Conservation (phyloP, 2,113 vertebrate species). For the Heliornis fulica region DNA sequence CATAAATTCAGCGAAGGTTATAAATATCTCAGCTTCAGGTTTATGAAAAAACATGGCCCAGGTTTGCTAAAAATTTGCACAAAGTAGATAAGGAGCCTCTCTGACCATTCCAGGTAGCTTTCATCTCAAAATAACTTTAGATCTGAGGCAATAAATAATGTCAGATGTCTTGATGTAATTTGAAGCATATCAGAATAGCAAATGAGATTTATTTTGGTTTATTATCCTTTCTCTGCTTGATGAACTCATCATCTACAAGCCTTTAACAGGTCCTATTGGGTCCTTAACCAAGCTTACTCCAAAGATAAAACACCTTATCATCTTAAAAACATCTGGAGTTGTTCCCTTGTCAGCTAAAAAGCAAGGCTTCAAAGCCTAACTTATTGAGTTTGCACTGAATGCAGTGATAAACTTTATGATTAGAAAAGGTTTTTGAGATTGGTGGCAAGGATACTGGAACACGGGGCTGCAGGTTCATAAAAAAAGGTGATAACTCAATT, state of each 20-base stretch:
- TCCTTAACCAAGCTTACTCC: not conserved
- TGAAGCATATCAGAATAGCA: not conserved
- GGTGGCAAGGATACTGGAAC: not conserved
- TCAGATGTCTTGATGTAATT: not conserved
- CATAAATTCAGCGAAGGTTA: not conserved
- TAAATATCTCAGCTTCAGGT: not conserved
- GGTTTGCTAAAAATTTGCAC: not conserved
- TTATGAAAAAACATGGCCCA: not conserved
- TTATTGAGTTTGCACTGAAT: not conserved
- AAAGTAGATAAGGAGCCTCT: not conserved
- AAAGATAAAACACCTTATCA: not conserved
- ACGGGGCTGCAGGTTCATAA: not conserved
- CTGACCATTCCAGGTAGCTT: not conserved
- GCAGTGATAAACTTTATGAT: not conserved
- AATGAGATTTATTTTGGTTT: not conserved
- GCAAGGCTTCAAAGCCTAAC: not conserved
- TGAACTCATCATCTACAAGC: not conserved
- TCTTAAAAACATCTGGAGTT: not conserved
- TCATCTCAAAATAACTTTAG: constrained; percentile 11
- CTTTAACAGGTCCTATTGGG: not conserved
- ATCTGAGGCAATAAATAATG: not conserved
- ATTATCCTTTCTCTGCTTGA: not conserved
- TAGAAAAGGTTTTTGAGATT: not conserved
- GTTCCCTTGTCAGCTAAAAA: not conserved
- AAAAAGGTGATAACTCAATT: not conserved